phyloP scores from a whole-genome alignment of 1,140 invertebrate genomes.

The Pachyrhynchus sulphureomaculatus region DNA sequence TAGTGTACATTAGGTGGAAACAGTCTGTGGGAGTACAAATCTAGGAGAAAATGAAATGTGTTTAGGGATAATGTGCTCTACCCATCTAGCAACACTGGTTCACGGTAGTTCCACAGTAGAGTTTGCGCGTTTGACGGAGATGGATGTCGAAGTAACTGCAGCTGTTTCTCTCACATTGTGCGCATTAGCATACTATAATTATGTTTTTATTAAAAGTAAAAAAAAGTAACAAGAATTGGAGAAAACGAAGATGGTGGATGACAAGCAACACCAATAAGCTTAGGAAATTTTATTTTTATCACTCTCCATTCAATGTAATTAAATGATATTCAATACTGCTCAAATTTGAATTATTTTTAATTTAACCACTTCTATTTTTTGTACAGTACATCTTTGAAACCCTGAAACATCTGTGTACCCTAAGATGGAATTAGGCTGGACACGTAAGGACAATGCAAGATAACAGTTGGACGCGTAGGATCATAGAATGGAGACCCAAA shows the following conservation, averaged over 20 bases:
- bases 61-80: too few relatives aligned
- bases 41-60: too few relatives aligned
- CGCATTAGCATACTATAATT: neutral
- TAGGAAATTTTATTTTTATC: neutral
- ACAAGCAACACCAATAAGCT: neutral
- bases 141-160: neutral
- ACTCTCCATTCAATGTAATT: neutral
- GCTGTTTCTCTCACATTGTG: neutral
- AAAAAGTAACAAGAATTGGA: neutral
- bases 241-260: neutral
- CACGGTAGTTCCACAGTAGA: too few relatives aligned
- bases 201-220: neutral
- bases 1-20: too few relatives aligned
- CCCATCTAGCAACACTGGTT: too few relatives aligned
- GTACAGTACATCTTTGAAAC: neutral
- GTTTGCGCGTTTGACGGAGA: too few relatives aligned
- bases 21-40: too few relatives aligned
- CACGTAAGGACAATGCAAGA: too few relatives aligned
- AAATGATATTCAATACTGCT: neutral
- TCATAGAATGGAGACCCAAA: too few relatives aligned
- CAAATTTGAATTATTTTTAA: conserved; percentile 8
- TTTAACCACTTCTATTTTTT: neutral
- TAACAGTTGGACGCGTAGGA: too few relatives aligned
- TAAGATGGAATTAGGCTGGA: too few relatives aligned
- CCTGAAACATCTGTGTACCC: too few relatives aligned